Percentiles rank a stretch among this genome's conserved stretches.
Evolutionary conservation across 1,140 invertebrate genomes (phyloP).

Genomic region (Bombus pascuorum): DNA sequence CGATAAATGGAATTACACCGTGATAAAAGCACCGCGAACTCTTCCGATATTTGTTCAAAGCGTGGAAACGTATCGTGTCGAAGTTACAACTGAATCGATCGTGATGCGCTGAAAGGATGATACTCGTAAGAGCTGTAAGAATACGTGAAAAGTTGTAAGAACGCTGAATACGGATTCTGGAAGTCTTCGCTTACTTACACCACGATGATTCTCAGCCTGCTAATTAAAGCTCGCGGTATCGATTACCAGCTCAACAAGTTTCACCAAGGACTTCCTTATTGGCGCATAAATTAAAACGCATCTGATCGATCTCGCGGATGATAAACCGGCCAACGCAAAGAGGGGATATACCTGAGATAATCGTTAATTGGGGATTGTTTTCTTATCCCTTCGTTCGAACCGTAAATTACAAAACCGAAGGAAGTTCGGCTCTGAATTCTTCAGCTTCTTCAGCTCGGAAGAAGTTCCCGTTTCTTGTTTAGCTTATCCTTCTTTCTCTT

Average conservation of each 20-base stretch:
- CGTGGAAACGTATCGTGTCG: too few species aligned
- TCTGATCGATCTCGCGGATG: background rate
- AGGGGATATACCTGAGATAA: background rate
- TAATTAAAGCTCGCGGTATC: conserved; percentile 37
- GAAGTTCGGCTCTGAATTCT: conserved; percentile 10
- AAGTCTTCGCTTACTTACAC: background rate
- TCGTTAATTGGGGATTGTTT: conserved; percentile 48
- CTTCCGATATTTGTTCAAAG: too few species aligned
- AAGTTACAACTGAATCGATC: too few species aligned
- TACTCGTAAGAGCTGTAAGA: background rate
- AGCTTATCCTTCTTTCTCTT: background rate
- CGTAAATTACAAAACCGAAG: conserved; percentile 33
- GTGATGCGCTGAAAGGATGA: background rate
- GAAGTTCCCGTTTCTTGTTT: conserved; percentile 8
- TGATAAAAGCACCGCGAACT: too few species aligned
- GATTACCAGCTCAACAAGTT: conserved; percentile 26
- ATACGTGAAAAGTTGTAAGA: too few species aligned
- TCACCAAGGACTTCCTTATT: conserved; percentile 7
- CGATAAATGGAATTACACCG: too few species aligned
- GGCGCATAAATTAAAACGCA: conserved; percentile 33
- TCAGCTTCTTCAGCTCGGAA: too few species aligned
- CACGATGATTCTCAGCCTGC: background rate
- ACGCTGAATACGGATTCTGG: too few species aligned
- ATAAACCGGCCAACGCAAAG: background rate
- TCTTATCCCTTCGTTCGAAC: background rate